Evolutionary conservation across 2,113 vertebrate species (phyloP).

Genomic region (Smithornis capensis): DNA sequence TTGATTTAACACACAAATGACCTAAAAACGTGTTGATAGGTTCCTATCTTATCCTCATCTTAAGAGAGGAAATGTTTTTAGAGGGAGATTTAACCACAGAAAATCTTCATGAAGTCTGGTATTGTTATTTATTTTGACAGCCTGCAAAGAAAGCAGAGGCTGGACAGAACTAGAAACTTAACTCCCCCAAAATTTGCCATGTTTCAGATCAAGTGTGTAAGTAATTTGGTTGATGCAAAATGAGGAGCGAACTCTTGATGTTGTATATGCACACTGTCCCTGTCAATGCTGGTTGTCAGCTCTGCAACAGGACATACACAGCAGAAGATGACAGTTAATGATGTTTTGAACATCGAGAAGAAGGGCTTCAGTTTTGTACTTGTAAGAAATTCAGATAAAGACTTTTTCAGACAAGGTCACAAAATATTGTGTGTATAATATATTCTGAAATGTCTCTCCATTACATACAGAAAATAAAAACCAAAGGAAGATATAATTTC

Average conservation of each 20-base stretch:
- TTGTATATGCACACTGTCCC: too few species aligned
- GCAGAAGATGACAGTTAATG: neutral
- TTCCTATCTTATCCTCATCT: neutral
- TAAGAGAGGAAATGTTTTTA: neutral
- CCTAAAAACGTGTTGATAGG: neutral
- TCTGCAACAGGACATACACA: neutral
- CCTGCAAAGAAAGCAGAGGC: neutral
- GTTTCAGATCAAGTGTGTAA: neutral
- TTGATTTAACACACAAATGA: conserved; percentile 1
- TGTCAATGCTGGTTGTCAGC: neutral
- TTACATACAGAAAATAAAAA: neutral
- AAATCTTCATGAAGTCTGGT: neutral
- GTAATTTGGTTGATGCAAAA: neutral
- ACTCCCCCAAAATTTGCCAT: neutral
- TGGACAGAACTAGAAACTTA: neutral
- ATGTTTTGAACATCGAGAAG: neutral
- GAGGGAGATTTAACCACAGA: neutral
- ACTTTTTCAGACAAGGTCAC: neutral
- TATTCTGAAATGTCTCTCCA: neutral
- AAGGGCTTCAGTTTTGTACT: neutral
- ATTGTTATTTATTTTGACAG: neutral
- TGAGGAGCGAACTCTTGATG: neutral
- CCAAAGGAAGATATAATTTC: neutral
- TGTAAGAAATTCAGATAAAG: neutral
- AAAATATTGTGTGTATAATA: neutral